A percentile compares a stretch with the other conserved stretches of the same genome.
Conservation (phyloP, 1,140 invertebrate species). For the Idris sp. region DNA sequence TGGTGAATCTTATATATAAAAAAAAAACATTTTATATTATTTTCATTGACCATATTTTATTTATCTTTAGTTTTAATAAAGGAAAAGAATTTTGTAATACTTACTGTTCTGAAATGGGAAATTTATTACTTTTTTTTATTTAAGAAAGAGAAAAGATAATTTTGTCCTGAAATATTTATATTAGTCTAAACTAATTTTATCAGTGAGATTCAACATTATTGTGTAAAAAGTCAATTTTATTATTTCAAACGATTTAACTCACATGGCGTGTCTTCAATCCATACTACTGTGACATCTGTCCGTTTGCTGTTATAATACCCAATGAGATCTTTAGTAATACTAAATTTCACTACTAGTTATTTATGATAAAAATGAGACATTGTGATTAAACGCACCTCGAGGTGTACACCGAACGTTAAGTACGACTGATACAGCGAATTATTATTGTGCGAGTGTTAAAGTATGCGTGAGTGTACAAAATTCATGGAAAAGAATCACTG, state of each 20-base stretch:
- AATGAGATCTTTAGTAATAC: slow-evolving; percentile 69
- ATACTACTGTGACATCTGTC: slow-evolving; percentile 58
- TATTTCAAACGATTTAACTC: slow-evolving; percentile 25
- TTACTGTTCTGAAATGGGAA: too few relatives aligned
- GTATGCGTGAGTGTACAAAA: slow-evolving; percentile 52
- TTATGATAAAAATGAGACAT: slow-evolving; percentile 72
- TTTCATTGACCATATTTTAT: slow-evolving; percentile 15
- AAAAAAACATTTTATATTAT: too few relatives aligned
- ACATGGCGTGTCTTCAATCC: slow-evolving; percentile 36
- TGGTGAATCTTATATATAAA: slow-evolving; percentile 46
- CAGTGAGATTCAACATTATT: slow-evolving; percentile 24
- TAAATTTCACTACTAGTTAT: slow-evolving; percentile 74
- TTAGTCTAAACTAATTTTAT: slow-evolving; percentile 26
- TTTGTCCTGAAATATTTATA: too few relatives aligned
- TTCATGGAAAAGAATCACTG: slow-evolving; percentile 50
- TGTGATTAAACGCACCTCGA: slow-evolving; percentile 71
- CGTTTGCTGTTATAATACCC: slow-evolving; percentile 62
- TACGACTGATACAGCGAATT: slow-evolving; percentile 58
- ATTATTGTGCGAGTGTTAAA: slow-evolving; percentile 30
- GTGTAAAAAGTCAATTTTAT: slow-evolving; percentile 51
- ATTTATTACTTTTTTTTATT: too few relatives aligned
- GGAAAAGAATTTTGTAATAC: too few relatives aligned
- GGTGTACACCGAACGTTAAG: slow-evolving; percentile 62
- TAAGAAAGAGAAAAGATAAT: too few relatives aligned
- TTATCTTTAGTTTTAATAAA: slow-evolving; percentile 7